Conservation (phyloP, 2,888 invertebrate species). For the Bombylius major region DNA sequence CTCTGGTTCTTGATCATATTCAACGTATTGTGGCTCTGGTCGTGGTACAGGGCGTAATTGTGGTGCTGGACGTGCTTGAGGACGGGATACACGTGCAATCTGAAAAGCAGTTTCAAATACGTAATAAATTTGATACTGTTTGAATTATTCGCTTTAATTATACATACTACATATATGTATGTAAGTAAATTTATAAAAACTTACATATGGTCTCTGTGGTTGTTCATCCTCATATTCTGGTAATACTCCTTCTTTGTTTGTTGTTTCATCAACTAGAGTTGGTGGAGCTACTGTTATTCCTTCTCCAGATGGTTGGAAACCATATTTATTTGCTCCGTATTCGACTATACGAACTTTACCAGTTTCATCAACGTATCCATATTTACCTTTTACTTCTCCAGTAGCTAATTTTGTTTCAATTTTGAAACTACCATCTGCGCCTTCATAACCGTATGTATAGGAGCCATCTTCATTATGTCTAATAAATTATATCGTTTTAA, state of each 20-base stretch:
- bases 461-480: conserved; percentile 83
- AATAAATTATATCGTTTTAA: conserved; percentile 7
- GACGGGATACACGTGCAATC: conserved; percentile 22
- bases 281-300: conserved; percentile 66
- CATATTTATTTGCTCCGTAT: conserved; percentile 78
- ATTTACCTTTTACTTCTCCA: conserved; percentile 81
- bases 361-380: conserved; percentile 76
- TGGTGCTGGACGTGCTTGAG: conserved; percentile 21
- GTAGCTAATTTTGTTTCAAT: conserved; percentile 72
- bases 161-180: too few species aligned
- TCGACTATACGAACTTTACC: conserved; percentile 71
- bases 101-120: neutral
- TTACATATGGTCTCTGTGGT: conserved; percentile 30
- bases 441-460: conserved; percentile 83
- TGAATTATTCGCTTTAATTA: too few species aligned
- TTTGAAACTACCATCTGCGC: conserved; percentile 78
- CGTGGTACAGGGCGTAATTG: conserved; percentile 25
- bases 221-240: conserved; percentile 37
- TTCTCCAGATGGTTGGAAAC: conserved; percentile 76
- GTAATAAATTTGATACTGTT: neutral
- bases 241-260: conserved; percentile 31
- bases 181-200: conserved; percentile 3
- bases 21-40: conserved; percentile 29
- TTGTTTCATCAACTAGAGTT: conserved; percentile 43
- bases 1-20: conserved; percentile 26